Percentiles rank a stretch among this genome's conserved stretches.
Conservation (phyloP, 2,797 vertebrate genomes). For the Lacerta viridis region DNA sequence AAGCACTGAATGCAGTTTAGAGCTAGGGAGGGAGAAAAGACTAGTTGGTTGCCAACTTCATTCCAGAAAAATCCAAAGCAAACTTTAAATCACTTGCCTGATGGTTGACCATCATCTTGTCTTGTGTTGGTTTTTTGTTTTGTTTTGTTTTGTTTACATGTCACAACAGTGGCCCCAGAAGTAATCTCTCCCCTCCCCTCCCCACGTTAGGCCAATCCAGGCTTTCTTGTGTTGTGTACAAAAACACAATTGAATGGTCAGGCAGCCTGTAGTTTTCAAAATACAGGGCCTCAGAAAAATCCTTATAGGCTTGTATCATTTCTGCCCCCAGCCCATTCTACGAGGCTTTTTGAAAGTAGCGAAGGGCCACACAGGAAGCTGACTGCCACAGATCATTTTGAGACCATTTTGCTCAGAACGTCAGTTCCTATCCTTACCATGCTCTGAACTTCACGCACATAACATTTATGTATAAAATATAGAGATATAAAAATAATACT, state of each 20-base stretch:
- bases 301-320: neutral
- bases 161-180: neutral
- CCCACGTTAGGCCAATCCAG: neutral
- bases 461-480: conserved; percentile 74
- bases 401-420: neutral
- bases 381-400: neutral
- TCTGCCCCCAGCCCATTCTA: neutral
- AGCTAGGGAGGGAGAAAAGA: neutral
- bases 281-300: neutral
- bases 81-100: neutral
- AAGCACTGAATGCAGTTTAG: neutral
- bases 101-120: neutral
- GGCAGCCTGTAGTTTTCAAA: neutral
- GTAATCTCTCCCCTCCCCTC: too few species aligned
- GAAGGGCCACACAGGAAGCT: conserved; percentile 7
- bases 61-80: neutral
- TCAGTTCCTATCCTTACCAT: conserved; percentile 45
- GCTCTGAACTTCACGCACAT: conserved; percentile 51
- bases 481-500: conserved; percentile 75
- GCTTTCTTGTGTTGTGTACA: neutral
- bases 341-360: neutral
- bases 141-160: too few species aligned
- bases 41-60: neutral
- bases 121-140: neutral
- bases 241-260: neutral